phyloP scores from a whole-genome alignment of 1,140 invertebrate genomes.

The Holotrichia oblita region DNA sequence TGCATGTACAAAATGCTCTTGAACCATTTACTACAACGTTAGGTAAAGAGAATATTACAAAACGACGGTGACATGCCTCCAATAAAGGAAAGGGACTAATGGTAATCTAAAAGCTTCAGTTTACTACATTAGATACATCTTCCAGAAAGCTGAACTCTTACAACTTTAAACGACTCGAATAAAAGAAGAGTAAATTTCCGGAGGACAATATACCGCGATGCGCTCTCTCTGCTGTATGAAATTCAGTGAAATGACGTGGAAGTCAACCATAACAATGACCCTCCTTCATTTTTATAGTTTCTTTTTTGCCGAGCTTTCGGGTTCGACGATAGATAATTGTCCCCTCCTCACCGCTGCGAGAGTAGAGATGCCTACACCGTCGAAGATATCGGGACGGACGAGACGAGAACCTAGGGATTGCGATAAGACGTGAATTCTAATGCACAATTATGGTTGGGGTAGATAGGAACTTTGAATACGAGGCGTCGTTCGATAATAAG shows the following conservation, averaged over 20 bases:
- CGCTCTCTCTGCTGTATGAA: neutral
- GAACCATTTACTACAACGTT: too few relatives aligned
- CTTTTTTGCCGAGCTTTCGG: neutral
- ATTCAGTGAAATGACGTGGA: constrained; percentile 1
- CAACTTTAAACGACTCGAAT: neutral
- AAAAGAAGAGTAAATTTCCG: constrained; percentile 2
- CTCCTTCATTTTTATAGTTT: constrained; percentile 8
- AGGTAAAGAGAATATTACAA: too few relatives aligned
- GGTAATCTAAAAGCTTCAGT: neutral
- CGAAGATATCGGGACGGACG: neutral
- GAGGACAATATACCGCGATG: neutral
- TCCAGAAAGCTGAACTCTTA: neutral
- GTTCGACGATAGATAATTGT: constrained; percentile 6
- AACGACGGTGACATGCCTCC: neutral
- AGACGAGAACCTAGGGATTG: neutral
- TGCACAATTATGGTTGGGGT: constrained; percentile 12
- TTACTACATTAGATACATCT: neutral
- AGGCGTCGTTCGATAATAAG: neutral
- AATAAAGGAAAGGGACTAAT: constrained; percentile 14
- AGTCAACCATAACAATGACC: constrained; percentile 6
- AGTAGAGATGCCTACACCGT: too few relatives aligned
- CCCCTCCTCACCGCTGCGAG: neutral
- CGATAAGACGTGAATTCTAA: constrained; percentile 7
- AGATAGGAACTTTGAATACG: constrained; percentile 14
- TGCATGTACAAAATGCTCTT: too few relatives aligned